Percentiles rank a stretch among this genome's conserved stretches.
Conservation (phyloP, 2,113 vertebrate species). For the Microcebus murinus region DNA sequence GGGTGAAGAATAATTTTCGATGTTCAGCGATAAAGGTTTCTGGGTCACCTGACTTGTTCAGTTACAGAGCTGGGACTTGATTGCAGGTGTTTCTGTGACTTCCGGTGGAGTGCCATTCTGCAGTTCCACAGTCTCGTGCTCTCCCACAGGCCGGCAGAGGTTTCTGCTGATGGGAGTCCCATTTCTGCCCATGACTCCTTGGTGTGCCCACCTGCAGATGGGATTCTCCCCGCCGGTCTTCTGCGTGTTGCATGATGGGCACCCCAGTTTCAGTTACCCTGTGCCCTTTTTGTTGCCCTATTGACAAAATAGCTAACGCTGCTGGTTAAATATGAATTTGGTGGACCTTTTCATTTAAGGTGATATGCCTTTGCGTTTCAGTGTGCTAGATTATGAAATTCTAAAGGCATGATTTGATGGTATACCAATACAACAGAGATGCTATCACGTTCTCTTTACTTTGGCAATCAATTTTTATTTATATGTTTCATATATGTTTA, state of each 20-base stretch:
- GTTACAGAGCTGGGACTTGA: neutral
- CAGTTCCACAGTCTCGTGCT: neutral
- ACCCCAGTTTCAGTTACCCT: neutral
- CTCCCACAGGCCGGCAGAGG: neutral
- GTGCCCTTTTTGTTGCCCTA: neutral
- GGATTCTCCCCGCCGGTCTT: neutral
- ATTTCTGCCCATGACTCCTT: neutral
- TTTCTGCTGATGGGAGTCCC: neutral
- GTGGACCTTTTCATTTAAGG: neutral
- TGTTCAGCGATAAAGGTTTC: neutral
- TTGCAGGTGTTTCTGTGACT: neutral
- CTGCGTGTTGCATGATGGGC: neutral
- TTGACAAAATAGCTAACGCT: neutral
- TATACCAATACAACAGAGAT: neutral
- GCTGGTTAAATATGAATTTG: neutral
- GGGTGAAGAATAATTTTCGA: neutral
- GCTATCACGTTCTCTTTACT: neutral
- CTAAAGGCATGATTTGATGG: neutral
- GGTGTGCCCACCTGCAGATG: neutral
- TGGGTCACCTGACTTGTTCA: neutral
- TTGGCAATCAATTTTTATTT: neutral
- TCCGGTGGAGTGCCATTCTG: neutral
- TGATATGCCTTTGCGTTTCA: neutral
- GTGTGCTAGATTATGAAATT: neutral
- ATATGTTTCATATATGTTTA: neutral